Evolutionary conservation across 2,888 invertebrate species (phyloP).

Genomic region (Phengaris arion): DNA sequence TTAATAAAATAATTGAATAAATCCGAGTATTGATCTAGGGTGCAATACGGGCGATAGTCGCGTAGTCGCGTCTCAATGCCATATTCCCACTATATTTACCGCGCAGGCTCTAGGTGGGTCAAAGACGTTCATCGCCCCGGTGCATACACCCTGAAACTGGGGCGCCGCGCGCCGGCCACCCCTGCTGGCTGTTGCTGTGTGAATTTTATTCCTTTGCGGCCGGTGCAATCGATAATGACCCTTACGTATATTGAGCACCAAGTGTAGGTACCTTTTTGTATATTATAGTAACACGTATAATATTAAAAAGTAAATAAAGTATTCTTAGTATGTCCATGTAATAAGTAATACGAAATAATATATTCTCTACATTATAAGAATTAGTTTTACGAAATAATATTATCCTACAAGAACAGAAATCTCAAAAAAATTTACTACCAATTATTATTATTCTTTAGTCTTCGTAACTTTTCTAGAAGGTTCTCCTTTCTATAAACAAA

Average conservation of each 20-base stretch:
- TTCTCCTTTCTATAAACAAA: no score
- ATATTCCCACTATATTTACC: constrained; percentile 67
- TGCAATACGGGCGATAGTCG: constrained; percentile 20
- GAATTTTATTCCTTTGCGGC: constrained; percentile 30
- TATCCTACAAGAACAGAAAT: no score
- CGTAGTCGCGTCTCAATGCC: constrained; percentile 59
- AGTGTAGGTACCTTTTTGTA: background rate
- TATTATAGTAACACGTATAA: background rate
- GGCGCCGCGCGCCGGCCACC: constrained; percentile 52
- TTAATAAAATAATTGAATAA: constrained; percentile 19
- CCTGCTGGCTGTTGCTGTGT: constrained; percentile 39
- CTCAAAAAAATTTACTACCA: no score
- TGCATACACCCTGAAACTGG: constrained; percentile 67
- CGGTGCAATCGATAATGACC: constrained; percentile 32
- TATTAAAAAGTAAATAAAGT: no score
- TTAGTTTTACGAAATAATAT: no score
- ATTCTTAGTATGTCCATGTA: no score
- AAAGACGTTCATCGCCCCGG: constrained; percentile 69
- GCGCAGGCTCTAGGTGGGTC: constrained; percentile 69
- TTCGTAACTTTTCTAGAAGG: no score
- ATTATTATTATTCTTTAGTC: no score
- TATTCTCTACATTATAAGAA: no score
- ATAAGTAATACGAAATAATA: no score
- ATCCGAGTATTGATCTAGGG: constrained; percentile 25
- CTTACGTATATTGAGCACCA: background rate